These are phyloP conservation scores for Julus scandinavius DNA, from an alignment of 2,888 invertebrate species.

Conservation along the genomic window DNA sequence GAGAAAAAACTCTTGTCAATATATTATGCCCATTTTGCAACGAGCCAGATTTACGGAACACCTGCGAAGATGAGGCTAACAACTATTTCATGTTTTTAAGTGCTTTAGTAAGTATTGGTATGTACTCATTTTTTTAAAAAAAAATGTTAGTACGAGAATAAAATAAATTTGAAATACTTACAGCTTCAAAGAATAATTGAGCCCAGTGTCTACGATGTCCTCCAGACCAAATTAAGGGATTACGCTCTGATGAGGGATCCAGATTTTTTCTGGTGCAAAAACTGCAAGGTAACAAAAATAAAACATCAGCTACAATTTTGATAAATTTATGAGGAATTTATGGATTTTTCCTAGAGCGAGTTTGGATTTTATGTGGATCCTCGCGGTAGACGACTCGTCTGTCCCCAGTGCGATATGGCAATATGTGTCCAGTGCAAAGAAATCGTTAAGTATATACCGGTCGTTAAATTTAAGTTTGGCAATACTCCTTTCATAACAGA, in stretches of 20 bases:
- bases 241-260: not conserved
- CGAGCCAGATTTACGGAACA: not conserved
- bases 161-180: not conserved
- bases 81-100: constrained; percentile 6
- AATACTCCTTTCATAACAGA: not conserved
- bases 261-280: constrained; percentile 1
- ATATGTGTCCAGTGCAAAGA: not conserved
- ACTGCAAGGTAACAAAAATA: not conserved
- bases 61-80: not conserved
- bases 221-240: not conserved
- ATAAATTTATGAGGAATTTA: not conserved
- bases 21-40: not conserved
- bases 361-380: constrained; percentile 1
- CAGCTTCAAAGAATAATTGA: constrained; percentile 21
- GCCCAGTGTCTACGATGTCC: constrained; percentile 11
- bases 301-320: not conserved
- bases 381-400: not conserved
- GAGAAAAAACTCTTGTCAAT: not conserved
- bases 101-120: not conserved
- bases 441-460: not conserved
- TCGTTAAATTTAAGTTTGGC: not conserved
- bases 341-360: not conserved
- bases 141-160: too few species aligned
- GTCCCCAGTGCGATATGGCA: constrained; percentile 2
- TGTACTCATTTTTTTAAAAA: too few species aligned